Base-by-base conservation (phyloP, 1,140 invertebrate genomes). In the Andrena cerasifolii region DNA sequence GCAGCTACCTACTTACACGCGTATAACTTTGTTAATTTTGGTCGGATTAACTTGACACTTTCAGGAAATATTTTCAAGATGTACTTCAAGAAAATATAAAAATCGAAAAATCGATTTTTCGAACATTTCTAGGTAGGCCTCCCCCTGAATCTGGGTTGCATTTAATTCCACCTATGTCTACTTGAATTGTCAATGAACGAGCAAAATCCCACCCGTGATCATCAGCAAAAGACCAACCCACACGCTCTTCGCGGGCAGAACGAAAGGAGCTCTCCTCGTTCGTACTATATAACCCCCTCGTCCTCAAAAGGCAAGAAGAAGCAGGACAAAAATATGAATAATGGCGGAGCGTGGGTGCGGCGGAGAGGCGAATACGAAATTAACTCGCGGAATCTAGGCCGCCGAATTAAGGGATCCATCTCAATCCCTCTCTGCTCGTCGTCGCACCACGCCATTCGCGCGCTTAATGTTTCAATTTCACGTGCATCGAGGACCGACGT, bases 401-500 rank as follows among this genome's bases (percentile, higher is more conserved):
- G n/a, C 16, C 10, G 18, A 51, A 62, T 56, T 61, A 61, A 61
- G 58, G n/a, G 8, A 36, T 10, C n/a, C 58, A 3, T 24, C 58
- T 1, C 1, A 1, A 3, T 14, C 58, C 2, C 1, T 2, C 16
- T 33, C 10, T 10, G 21, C 6, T 3, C 33, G 24, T 14, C 33
- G n/a, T 28, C 1, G 16, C 0, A 2, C 2, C 16, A 1, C 49
- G 28, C 28, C 12, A n/a, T 2, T 54, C 36, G 28, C 21, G 47
- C n/a, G 47, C 28, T 24, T 4, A 36, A 36, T 40, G 49, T 67
- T 67, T 67, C 65, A 67, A 67, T 67, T 67, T 54, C 49, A 47
- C 62, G 31, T 18, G 36, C 18, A 62, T 45, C 59, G 36, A 16
- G 36, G 6, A 3, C 21, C 8, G 14, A n/a, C 49, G 40, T 28